Conservation (phyloP, 1,140 invertebrate genomes). For the Hyphantria cunea region DNA sequence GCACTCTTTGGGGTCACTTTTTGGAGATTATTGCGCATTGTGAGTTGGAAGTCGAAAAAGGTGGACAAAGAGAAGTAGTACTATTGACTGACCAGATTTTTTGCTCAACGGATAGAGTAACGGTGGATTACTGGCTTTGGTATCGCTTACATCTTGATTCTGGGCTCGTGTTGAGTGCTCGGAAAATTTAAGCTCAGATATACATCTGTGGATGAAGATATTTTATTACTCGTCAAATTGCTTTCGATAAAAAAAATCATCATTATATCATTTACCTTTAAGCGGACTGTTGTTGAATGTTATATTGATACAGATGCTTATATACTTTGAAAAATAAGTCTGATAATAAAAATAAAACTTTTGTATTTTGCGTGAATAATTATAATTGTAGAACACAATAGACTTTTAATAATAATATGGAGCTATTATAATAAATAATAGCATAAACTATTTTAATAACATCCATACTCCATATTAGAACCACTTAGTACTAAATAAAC, state of each 20-base stretch:
- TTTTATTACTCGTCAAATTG: slow-evolving; percentile 64
- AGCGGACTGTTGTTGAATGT: too few species aligned
- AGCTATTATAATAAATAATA: too few species aligned
- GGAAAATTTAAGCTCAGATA: slow-evolving; percentile 42
- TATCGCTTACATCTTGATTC: slow-evolving; percentile 64
- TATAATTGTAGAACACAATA: too few species aligned
- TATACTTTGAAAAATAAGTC: too few species aligned
- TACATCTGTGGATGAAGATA: slow-evolving; percentile 53
- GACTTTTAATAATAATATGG: too few species aligned
- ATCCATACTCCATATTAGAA: too few species aligned
- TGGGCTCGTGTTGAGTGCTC: slow-evolving; percentile 23
- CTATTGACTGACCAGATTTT: slow-evolving; percentile 73
- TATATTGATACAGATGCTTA: too few species aligned
- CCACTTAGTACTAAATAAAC: too few species aligned
- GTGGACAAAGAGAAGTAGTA: slow-evolving; percentile 56
- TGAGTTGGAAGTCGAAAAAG: slow-evolving; percentile 64
- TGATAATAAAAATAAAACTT: too few species aligned
- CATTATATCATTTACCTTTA: neutral
- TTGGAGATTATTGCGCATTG: slow-evolving; percentile 76
- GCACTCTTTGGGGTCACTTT: slow-evolving; percentile 79
- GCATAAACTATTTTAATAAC: too few species aligned
- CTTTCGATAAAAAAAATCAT: slow-evolving; percentile 29
- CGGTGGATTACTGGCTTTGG: slow-evolving; percentile 40
- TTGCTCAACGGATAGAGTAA: slow-evolving; percentile 48
- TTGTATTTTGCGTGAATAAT: too few species aligned